These are phyloP conservation scores for Myzus persicae DNA, from an alignment of 1,140 invertebrate species.

Conservation along the genomic window DNA sequence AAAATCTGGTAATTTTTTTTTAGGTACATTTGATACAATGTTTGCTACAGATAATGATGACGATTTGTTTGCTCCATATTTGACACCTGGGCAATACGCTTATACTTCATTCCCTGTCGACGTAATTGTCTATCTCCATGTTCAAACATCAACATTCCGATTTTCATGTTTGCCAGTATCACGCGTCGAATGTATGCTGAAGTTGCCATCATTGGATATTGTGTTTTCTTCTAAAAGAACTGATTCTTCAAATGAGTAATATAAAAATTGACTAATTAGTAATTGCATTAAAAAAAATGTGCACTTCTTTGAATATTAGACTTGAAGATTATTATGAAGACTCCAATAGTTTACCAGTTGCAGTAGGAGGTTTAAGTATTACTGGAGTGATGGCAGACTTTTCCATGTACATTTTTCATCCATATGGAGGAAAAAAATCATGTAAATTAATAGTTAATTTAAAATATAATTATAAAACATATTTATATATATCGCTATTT, in stretches of 20 bases:
- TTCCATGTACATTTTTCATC: slow-evolving; percentile 97
- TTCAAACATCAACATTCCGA: slow-evolving; percentile 94
- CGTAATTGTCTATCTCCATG: slow-evolving; percentile 97
- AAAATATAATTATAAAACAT: background rate
- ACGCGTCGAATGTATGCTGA: slow-evolving; percentile 94
- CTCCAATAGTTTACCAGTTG: slow-evolving; percentile 65
- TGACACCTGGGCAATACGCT: slow-evolving; percentile 78
- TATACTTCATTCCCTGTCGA: slow-evolving; percentile 97
- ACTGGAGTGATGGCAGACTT: slow-evolving; percentile 95
- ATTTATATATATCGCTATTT: background rate
- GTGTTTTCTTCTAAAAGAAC: slow-evolving; percentile 87
- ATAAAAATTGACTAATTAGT: background rate
- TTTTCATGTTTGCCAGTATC: slow-evolving; percentile 96
- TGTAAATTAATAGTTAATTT: slow-evolving; percentile 64
- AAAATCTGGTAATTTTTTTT: background rate
- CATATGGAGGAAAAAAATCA: slow-evolving; percentile 90
- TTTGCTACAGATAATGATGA: slow-evolving; percentile 64
- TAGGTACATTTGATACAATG: slow-evolving; percentile 63
- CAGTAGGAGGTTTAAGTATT: slow-evolving; percentile 87
- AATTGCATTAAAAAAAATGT: background rate
- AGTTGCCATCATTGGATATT: slow-evolving; percentile 88
- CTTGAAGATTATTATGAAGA: slow-evolving; percentile 65
- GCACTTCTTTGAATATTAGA: slow-evolving; percentile 32
- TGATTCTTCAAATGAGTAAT: slow-evolving; percentile 66
- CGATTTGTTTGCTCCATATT: slow-evolving; percentile 64